phyloP scores from a whole-genome alignment of 2,888 invertebrate genomes.

The Camponotus fellah region DNA sequence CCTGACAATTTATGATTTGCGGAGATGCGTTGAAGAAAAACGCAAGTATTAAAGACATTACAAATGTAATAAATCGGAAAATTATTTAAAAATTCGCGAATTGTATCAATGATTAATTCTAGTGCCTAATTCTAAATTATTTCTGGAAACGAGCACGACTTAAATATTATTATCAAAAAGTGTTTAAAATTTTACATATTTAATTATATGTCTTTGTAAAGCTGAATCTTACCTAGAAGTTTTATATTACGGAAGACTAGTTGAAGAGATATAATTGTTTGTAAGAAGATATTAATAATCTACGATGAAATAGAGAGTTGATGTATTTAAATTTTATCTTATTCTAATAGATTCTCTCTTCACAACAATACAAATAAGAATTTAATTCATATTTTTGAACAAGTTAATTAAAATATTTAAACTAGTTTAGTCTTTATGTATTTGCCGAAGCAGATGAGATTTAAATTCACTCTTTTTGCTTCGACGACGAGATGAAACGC shows the following conservation, averaged over 20 bases:
- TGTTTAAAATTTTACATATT: conserved; percentile 41
- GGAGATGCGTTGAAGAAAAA: background rate
- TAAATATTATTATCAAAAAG: background rate
- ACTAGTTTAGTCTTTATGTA: background rate
- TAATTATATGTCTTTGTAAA: conserved; percentile 28
- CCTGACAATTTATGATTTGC: background rate
- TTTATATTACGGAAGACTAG: background rate
- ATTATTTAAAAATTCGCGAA: background rate
- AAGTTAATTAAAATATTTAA: background rate
- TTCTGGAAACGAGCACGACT: background rate
- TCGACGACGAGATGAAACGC: background rate
- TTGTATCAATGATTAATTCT: background rate
- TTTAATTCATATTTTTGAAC: conserved; percentile 14
- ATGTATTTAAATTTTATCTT: conserved; percentile 11
- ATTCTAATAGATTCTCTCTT: background rate
- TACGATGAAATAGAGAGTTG: background rate
- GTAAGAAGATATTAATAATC: conserved; percentile 20
- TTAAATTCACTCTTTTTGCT: conserved; percentile 3
- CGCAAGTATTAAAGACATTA: conserved; percentile 1
- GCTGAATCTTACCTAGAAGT: background rate
- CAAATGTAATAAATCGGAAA: background rate
- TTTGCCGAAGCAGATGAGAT: conserved; percentile 4
- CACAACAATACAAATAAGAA: conserved; percentile 1
- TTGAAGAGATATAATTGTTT: background rate
- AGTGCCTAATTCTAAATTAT: background rate